Base-by-base conservation (phyloP, 1,140 invertebrate species). In the Drosophila suzukii region DNA sequence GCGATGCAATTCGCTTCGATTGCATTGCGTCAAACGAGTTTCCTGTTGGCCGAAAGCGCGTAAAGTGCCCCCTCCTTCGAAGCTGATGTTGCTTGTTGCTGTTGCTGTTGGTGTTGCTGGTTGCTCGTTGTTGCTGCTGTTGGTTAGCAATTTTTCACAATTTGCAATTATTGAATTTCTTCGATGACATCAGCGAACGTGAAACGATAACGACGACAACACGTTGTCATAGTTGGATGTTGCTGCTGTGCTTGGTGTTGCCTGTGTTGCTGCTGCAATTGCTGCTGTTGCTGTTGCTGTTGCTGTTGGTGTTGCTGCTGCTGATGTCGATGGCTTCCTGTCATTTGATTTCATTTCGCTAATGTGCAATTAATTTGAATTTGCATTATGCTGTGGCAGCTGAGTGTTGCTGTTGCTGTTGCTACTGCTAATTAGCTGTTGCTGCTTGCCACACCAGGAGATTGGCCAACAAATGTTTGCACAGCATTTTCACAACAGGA, bases 91-190 rank as follows among this genome's bases (percentile, higher is more conserved):
- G 50, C 32, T 3, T 1, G 32, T 34, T 34, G 32, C 8, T 34
- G 30, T 2, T 20, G 20, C 20, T 20, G 27, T 27, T 44, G 15
- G 8, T 10, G 44, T 51, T 65, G 50, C 32, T 10, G 7, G 32
- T 34, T 34, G 32, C 20, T 56, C 27, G 62, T 20, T 17, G 34
- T 15, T 67, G 50, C 44, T 57, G 56, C 15, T 56, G 75, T 57
- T 71, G 36, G 58, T 60, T 60, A 39, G 66, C 76, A 76, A 84
- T 83, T 83, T 83, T 83, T 79, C 76, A 84, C 81, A 63, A 80
- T 83, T 84, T 76, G 76, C 72, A 79, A 80, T 70, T 75, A 82
- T 82, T 82, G 79, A 78, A 78, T 82, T 82, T 78, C 75, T 82
- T 78, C 70, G 68, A 82, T 82, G 70, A 78, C 75, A 82, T 83